A percentile compares a stretch with the other conserved stretches of the same genome.
These are phyloP conservation scores for Trichechus manatus DNA, from an alignment of 2,113 vertebrate genomes.

Conservation along the genomic window DNA sequence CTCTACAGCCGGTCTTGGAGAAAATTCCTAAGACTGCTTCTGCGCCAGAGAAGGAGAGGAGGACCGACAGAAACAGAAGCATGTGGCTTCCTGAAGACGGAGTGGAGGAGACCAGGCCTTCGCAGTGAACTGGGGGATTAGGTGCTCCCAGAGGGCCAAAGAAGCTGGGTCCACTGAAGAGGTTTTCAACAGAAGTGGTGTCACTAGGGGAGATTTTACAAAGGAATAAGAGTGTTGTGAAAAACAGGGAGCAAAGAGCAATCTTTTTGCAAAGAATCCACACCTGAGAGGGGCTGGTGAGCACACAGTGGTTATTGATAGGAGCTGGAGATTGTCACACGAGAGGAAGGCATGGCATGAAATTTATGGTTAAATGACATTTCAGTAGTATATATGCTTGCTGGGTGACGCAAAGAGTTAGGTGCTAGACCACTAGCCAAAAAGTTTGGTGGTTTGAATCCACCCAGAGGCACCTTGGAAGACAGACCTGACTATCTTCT, in stretches of 20 bases:
- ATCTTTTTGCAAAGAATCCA: not conserved
- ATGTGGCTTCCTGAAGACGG: too few relatives aligned
- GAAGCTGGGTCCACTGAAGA: not conserved
- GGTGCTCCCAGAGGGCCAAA: not conserved
- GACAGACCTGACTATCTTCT: not conserved
- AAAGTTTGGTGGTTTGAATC: not conserved
- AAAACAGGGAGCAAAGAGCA: not conserved
- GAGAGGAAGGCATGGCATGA: not conserved
- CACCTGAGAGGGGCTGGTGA: not conserved
- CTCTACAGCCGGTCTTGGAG: not conserved
- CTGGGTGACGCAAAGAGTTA: not conserved
- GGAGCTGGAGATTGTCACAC: not conserved
- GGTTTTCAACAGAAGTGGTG: not conserved
- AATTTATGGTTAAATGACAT: not conserved
- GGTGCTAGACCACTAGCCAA: not conserved
- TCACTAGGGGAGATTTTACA: not conserved
- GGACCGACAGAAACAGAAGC: not conserved
- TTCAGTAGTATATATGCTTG: constrained; percentile 2
- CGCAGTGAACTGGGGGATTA: too few relatives aligned
- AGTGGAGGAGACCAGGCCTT: too few relatives aligned
- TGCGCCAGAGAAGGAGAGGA: not conserved
- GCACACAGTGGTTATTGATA: not conserved
- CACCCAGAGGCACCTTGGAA: not conserved
- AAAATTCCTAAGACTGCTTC: not conserved
- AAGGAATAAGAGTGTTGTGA: not conserved